Evolutionary conservation across 2,888 invertebrate species (phyloP), one percentile per base, ranked within the genome.

Genomic region (Maniola hyperantus): DNA sequence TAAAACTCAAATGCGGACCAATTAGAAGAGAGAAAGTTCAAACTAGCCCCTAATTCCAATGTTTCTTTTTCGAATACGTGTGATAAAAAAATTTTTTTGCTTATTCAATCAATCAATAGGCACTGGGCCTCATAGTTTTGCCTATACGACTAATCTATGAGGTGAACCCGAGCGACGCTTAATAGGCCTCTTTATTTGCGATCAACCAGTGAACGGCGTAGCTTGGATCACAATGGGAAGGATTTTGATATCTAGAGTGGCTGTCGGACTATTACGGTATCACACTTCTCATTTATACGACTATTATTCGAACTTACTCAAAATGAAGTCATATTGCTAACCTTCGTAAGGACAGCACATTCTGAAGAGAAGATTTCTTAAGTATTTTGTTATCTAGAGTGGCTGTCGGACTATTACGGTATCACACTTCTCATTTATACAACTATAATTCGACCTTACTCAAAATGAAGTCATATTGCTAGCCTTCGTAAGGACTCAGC

Each of bases 171-270:
- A 39, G 42, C 11, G 13, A 0, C 20, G 57, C 20, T 18, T 18
- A n/a, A 18, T n/a, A 39, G 39, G 18, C 55, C 36, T 36, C 36
- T 55, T 55, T 39, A 39, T 20, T 55, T 36, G 55, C 36, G 36
- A 55, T 55, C 36, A 20, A 39, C 39, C 55, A 18, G 55, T 39
- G 5, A 55, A 20, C 18, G 18, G 5, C 39, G 39, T 18, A 18
- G 11, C 15, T 55, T 6, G 13, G 10, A 18, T 55, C 39, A 39
- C 36, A 39, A 39, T 55, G 39, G 36, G 18, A 20, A 18, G 48
- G 48, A 48, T 48, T 48, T 8, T 48, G 48, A 18, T 48, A 48
- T 48, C 48, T 48, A 48, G 48, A 48, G 8, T 10, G 18, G 18
- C 48, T 18, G 48, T 18, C 18, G 48, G 48, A 8, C 18, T 18